These are phyloP conservation scores for Nyctalus aviator DNA, from an alignment of 2,797 vertebrate genomes.

Conservation along the genomic window DNA sequence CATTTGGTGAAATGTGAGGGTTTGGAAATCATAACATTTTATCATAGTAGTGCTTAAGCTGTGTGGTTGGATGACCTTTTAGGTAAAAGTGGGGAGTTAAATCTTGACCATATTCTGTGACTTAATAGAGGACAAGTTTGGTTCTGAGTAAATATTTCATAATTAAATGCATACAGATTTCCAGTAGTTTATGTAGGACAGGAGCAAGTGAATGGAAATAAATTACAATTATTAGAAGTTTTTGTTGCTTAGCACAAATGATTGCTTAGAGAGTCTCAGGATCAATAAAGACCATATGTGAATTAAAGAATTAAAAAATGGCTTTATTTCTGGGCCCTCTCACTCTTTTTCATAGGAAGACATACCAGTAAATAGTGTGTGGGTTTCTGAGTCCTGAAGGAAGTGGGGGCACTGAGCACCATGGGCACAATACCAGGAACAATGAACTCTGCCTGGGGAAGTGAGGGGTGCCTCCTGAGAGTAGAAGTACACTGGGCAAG, in stretches of 20 bases:
- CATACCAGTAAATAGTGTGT: background rate
- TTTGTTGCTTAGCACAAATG: background rate
- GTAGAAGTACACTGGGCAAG: background rate
- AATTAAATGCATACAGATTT: background rate
- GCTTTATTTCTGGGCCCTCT: background rate
- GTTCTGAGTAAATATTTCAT: background rate
- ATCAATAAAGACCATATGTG: background rate
- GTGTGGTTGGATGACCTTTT: background rate
- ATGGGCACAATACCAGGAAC: background rate
- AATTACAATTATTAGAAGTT: background rate
- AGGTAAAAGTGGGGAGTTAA: background rate
- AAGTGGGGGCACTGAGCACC: background rate
- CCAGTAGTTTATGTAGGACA: background rate
- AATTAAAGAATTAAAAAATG: slow-evolving; percentile 9
- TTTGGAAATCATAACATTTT: slow-evolving; percentile 10
- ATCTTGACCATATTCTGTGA: background rate
- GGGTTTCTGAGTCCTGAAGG: background rate
- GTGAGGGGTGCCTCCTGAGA: background rate
- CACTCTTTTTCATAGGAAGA: background rate
- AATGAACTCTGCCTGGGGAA: background rate
- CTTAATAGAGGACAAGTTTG: background rate
- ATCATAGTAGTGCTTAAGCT: background rate
- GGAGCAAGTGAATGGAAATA: background rate
- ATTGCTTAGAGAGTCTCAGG: background rate
- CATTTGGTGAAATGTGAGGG: background rate